Conservation (phyloP, 2,797 vertebrate species). For the Tadarida brasiliensis region DNA sequence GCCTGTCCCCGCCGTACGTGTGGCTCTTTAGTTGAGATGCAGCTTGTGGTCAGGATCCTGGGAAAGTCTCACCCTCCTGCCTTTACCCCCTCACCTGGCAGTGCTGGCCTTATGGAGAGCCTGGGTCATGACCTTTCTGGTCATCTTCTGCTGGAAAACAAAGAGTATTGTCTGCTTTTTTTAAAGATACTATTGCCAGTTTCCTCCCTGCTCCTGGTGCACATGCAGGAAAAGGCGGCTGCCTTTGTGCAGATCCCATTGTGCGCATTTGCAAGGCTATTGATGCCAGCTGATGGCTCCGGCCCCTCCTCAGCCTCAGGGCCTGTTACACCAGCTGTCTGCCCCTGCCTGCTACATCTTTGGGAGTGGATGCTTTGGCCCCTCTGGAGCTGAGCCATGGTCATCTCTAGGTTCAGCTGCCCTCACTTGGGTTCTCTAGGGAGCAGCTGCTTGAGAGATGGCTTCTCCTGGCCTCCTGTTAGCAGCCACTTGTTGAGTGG, state of each 20-base stretch:
- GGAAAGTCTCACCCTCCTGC: not conserved
- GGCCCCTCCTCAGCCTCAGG: not conserved
- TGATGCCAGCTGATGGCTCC: not conserved
- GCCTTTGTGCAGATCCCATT: no score
- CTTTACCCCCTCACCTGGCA: not conserved
- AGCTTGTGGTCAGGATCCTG: not conserved
- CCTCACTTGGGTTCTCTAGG: not conserved
- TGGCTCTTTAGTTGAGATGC: not conserved
- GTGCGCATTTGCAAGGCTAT: not conserved
- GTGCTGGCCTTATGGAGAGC: not conserved
- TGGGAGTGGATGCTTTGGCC: not conserved
- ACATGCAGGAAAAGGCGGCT: not conserved
- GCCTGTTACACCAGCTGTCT: not conserved
- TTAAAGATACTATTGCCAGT: not conserved
- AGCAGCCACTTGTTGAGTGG: not conserved
- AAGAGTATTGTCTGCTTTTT: not conserved
- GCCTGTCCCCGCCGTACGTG: not conserved
- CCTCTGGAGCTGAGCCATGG: not conserved
- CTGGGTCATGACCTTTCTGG: not conserved
- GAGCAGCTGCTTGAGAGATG: not conserved
- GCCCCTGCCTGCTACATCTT: not conserved
- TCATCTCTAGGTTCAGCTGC: not conserved
- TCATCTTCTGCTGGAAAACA: not conserved
- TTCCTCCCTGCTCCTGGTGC: not conserved
- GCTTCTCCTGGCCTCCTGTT: not conserved